Conservation (phyloP, 2,113 vertebrate species). For the Podarcis raffonei region DNA sequence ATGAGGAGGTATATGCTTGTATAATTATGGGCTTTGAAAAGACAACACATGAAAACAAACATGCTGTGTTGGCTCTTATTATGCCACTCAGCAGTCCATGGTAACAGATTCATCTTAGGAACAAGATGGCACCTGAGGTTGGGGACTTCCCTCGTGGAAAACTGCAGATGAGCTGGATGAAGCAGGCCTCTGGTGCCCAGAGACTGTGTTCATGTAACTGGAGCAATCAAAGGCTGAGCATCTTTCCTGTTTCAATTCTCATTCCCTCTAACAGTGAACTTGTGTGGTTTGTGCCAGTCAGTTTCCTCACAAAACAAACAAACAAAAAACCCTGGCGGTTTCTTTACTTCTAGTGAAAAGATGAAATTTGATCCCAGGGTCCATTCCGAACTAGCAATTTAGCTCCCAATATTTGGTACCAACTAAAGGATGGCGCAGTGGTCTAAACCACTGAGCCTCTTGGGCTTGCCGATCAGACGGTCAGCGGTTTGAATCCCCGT, state of each 20-base stretch:
- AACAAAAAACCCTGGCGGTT: too few relatives aligned
- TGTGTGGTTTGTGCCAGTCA: neutral
- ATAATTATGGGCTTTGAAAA: slow-evolving; percentile 50
- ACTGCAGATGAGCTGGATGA: neutral
- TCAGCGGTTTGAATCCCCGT: too few relatives aligned
- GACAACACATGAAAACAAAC: slow-evolving; percentile 34
- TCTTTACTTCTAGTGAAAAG: too few relatives aligned
- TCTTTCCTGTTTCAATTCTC: neutral
- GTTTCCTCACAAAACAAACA: neutral
- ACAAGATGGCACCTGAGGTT: neutral
- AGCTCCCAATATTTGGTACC: neutral
- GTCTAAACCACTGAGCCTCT: too few relatives aligned
- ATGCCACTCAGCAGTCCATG: neutral
- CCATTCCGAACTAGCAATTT: neutral
- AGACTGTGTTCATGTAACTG: neutral
- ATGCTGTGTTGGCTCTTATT: neutral
- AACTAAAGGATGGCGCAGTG: neutral
- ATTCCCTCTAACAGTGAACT: neutral
- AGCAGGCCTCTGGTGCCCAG: neutral
- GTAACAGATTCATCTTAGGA: neutral
- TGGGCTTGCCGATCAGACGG: too few relatives aligned
- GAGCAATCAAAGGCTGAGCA: neutral
- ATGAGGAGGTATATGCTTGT: slow-evolving; percentile 32
- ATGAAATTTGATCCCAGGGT: neutral
- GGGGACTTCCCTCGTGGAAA: neutral